Evolutionary conservation across 2,888 invertebrate genomes (phyloP), one percentile per base, ranked within the genome.

Genomic region (Cryptocheilus praepositus): DNA sequence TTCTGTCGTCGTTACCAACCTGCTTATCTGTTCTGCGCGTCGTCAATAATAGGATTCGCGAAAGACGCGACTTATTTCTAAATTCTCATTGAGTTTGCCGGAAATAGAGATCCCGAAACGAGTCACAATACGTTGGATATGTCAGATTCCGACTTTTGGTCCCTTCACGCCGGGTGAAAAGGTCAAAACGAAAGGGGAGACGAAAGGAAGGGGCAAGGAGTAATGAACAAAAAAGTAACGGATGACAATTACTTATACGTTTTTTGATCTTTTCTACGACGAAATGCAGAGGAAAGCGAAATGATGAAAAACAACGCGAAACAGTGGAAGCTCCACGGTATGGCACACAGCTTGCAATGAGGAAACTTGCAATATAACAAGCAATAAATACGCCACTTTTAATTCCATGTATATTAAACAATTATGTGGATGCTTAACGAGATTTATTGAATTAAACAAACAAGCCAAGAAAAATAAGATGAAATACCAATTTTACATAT

Each of bases 401-500:
- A 85, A 87, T 87, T 87, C 86, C 81, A 85, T 86, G 86, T 88
- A 86, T 85, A 88, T 85, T 86, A 85, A 86, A 86, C 78, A 76
- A 83, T 86, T 86, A 86, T 84, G 85, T 85, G 87, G 84, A 86
- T 84, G 87, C 86, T 88, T 87, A 80, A 84, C 74, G 80, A 86
- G 81, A 85, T 84, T 86, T 82, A 85, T 85, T 85, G 79, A 85
- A 87, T 82, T 86, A 82, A 85, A 85, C 80, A 79, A 81, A 78
- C 83, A 83, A 76, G 72, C 71, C 81, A 78, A 73, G 67, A 36
- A 36, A 65, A 77, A 74, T 82, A 81, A 79, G 74, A 73, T 72
- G 73, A 81, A 83, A 85, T 87, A 88, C 86, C 88, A 85, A 88
- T 88, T 88, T 88, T 88, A 88, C 88, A 88, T 87, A 88, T 88